Conservation (phyloP, 1,140 invertebrate genomes). For the Pseudomyrmex sp. region DNA sequence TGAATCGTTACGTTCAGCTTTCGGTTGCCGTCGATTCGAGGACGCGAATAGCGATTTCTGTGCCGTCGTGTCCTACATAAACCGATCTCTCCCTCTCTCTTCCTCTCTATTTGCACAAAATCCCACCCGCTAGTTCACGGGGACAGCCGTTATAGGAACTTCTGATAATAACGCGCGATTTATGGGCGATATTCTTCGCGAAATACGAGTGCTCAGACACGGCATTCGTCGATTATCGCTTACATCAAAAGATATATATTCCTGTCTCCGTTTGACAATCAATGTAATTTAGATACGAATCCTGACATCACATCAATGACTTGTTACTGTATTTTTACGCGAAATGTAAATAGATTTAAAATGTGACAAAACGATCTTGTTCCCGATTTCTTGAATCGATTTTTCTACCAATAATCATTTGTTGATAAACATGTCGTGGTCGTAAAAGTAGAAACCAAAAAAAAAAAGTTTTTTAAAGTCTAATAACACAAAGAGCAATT, state of each 20-base stretch:
- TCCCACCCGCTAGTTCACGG: slow-evolving; percentile 24
- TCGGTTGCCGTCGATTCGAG: slow-evolving; percentile 36
- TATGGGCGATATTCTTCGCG: slow-evolving; percentile 19
- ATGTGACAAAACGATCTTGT: too few species aligned
- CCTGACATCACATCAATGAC: too few species aligned
- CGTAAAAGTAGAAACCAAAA: neutral
- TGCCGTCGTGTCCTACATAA: slow-evolving; percentile 1
- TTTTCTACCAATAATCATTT: too few species aligned
- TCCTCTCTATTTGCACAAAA: slow-evolving; percentile 11
- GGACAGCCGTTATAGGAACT: slow-evolving; percentile 32
- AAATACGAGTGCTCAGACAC: slow-evolving; percentile 46
- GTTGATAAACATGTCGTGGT: too few species aligned
- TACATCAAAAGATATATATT: neutral
- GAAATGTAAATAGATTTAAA: neutral
- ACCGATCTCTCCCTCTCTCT: neutral
- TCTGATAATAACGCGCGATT: slow-evolving; percentile 50
- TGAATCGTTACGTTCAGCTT: slow-evolving; percentile 35
- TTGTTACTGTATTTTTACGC: neutral
- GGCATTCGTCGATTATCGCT: slow-evolving; percentile 35
- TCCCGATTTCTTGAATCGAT: too few species aligned
- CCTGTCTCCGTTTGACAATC: neutral
- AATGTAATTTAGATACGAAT: neutral
- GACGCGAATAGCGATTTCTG: slow-evolving; percentile 16
- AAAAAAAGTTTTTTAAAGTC: slow-evolving; percentile 7
- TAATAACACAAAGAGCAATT: slow-evolving; percentile 11